Percentiles rank a stretch among this genome's conserved stretches.
Evolutionary conservation across 2,888 invertebrate genomes (phyloP).

Genomic region (Arrhopalites spinosus): DNA sequence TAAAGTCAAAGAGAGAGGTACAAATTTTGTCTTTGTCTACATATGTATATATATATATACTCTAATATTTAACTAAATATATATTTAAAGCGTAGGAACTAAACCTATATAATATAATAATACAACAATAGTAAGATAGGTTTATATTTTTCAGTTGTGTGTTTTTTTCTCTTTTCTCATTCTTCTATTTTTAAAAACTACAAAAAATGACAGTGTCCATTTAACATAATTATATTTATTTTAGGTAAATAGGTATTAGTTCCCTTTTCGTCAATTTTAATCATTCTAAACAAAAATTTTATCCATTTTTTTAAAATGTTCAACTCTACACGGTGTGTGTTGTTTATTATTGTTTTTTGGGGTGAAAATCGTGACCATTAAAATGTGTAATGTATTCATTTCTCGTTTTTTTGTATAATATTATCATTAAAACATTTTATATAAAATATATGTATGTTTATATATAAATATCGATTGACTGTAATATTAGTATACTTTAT

Average conservation of each 20-base stretch:
- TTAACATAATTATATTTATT: neutral
- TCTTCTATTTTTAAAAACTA: neutral
- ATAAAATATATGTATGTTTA: too few relatives aligned
- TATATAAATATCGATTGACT: neutral
- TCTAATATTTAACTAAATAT: neutral
- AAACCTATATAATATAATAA: conserved; percentile 3
- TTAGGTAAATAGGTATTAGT: too few relatives aligned
- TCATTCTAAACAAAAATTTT: too few relatives aligned
- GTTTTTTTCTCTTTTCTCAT: neutral
- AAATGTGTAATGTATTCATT: too few relatives aligned
- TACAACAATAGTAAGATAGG: conserved; percentile 8
- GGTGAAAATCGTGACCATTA: too few relatives aligned
- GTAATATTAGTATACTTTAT: neutral
- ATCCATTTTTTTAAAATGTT: too few relatives aligned
- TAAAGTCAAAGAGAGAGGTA: neutral
- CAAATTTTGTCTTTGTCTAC: conserved; percentile 3
- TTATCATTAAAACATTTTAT: too few relatives aligned
- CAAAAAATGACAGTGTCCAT: neutral
- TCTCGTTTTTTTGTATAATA: too few relatives aligned
- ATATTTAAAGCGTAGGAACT: conserved; percentile 30
- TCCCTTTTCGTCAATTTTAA: too few relatives aligned
- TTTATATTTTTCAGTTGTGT: neutral
- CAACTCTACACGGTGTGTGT: too few relatives aligned
- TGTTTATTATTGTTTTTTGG: too few relatives aligned
- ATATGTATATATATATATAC: conserved; percentile 1